These are phyloP conservation scores for Octodon degus DNA, from an alignment of 2,113 vertebrate genomes.

Conservation along the genomic window DNA sequence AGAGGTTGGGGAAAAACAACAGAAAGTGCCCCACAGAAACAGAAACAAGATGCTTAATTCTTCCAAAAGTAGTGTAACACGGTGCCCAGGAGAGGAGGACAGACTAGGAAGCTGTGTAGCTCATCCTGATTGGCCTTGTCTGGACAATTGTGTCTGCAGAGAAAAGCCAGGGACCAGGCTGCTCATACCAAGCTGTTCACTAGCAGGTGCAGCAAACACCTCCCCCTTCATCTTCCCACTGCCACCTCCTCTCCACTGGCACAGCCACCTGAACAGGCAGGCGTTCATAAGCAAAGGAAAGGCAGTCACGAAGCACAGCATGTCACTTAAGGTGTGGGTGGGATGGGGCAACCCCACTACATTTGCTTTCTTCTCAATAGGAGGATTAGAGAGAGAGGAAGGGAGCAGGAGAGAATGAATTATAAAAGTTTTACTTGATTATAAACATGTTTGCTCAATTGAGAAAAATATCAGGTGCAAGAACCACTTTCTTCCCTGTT, in stretches of 20 bases:
- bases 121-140: background rate
- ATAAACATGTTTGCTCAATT: conserved; percentile 40
- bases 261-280: background rate
- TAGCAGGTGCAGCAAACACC: background rate
- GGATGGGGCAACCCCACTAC: background rate
- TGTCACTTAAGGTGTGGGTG: background rate
- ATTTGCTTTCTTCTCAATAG: conserved; percentile 3
- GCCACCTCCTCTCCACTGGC: background rate
- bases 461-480: background rate
- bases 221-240: background rate
- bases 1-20: background rate
- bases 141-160: background rate
- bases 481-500: background rate
- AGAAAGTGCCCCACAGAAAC: background rate
- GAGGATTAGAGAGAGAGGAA: background rate
- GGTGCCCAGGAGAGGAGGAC: background rate
- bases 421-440: background rate
- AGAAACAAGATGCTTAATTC: background rate
- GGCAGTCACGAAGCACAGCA: background rate
- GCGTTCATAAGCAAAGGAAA: background rate
- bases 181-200: background rate
- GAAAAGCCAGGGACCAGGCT: background rate
- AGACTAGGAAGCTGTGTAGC: background rate
- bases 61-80: background rate
- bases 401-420: background rate